Evolutionary conservation across 2,113 vertebrate species (phyloP).

Genomic region (Rostratula benghalensis): DNA sequence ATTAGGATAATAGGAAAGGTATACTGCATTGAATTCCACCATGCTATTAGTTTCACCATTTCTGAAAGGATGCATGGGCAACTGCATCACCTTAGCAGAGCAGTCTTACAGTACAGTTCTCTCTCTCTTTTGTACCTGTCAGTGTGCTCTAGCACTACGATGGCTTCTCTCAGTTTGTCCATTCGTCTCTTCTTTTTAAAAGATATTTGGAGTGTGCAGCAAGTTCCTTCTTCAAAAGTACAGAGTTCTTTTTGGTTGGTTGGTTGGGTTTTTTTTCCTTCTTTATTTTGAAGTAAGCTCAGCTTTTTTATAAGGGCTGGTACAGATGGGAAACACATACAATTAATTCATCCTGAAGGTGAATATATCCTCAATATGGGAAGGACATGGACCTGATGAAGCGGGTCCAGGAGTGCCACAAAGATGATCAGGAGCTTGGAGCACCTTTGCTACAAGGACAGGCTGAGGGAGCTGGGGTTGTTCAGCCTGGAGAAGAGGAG

Average conservation of each 20-base stretch:
- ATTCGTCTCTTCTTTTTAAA: background rate
- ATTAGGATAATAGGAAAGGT: background rate
- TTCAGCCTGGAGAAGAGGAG: no score
- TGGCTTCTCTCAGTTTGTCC: background rate
- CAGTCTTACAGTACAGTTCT: background rate
- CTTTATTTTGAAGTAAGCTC: constrained; percentile 11
- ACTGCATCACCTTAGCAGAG: background rate
- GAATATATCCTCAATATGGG: no score
- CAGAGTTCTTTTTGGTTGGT: background rate
- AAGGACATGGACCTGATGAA: no score
- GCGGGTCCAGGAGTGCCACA: no score
- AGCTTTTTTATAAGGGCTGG: background rate
- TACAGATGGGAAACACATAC: background rate
- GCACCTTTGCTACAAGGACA: no score
- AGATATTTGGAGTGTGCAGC: background rate
- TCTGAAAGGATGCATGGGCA: background rate
- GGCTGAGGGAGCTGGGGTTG: no score
- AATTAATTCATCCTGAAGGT: constrained; percentile 14
- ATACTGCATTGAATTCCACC: background rate
- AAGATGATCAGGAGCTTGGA: no score
- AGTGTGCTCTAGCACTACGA: background rate
- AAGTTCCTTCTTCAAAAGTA: background rate
- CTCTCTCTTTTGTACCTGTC: background rate
- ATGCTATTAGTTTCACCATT: background rate
- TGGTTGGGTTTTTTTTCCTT: background rate